A percentile compares a stretch with the other conserved stretches of the same genome.
These are phyloP conservation scores for Matsumurasca onukii DNA, from an alignment of 1,140 invertebrate genomes.

Conservation along the genomic window DNA sequence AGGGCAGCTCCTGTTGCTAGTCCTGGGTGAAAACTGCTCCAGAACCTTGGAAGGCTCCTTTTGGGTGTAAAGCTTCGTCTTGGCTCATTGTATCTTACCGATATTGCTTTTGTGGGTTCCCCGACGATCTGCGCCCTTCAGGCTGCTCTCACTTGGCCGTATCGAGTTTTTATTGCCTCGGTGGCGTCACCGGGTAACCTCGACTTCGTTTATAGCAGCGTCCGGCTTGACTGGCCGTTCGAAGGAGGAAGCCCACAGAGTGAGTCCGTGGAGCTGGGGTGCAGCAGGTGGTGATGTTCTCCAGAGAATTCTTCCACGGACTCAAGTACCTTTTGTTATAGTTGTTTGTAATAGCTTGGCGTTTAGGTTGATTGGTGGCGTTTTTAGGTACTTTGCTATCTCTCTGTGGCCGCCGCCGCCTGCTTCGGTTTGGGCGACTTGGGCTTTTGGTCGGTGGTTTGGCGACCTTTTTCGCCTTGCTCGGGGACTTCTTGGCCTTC, in stretches of 20 bases:
- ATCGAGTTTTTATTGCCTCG: neutral
- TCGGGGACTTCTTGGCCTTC: constrained; percentile 38
- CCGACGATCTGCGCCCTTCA: neutral
- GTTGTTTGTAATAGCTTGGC: too few species aligned
- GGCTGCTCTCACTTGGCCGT: neutral
- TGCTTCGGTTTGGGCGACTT: neutral
- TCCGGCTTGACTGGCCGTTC: too few species aligned
- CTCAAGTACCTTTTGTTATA: too few species aligned
- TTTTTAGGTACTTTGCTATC: too few species aligned
- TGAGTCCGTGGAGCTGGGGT: too few species aligned
- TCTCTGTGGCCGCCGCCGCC: too few species aligned
- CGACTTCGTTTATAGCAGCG: neutral
- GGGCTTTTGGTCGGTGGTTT: constrained; percentile 3
- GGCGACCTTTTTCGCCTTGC: constrained; percentile 35
- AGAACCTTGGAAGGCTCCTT: neutral
- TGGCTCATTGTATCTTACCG: neutral
- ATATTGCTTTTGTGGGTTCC: neutral
- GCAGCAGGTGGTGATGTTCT: too few species aligned
- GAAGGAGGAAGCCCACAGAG: too few species aligned
- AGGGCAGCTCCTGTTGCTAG: neutral
- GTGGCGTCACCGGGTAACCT: neutral
- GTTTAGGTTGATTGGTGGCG: too few species aligned
- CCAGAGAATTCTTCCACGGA: too few species aligned
- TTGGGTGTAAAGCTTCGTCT: neutral
- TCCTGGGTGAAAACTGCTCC: neutral